These are phyloP conservation scores for Pseudomyrmex gracilis DNA, from an alignment of 1,140 invertebrate genomes.

Conservation along the genomic window DNA sequence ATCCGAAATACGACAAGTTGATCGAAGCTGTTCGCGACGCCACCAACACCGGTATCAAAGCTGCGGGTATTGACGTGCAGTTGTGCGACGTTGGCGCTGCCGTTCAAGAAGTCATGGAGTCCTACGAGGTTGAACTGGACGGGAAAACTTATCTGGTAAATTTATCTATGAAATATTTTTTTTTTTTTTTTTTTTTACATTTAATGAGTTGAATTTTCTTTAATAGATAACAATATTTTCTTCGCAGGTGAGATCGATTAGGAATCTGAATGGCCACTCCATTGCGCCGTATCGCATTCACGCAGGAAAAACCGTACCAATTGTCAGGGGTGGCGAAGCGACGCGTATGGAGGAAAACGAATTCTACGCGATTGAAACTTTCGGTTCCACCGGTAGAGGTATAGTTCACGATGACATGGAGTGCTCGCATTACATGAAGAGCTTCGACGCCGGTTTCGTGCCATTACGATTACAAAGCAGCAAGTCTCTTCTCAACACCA, in stretches of 20 bases:
- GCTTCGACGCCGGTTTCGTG: conserved; percentile 97
- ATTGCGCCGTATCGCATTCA: conserved; percentile 99
- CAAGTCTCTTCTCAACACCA: conserved; percentile 96
- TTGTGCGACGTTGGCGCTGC: conserved; percentile 99
- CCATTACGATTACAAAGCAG: conserved; percentile 96
- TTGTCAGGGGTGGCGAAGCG: conserved; percentile 99
- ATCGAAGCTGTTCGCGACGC: conserved; percentile 98
- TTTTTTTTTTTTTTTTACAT: conserved; percentile 73
- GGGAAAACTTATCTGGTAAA: conserved; percentile 95
- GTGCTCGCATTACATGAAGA: conserved; percentile 99
- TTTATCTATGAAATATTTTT: not conserved
- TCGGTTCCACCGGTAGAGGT: conserved; percentile 98
- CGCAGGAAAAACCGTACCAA: conserved; percentile 99
- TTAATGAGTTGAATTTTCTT: not conserved
- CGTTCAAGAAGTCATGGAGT: conserved; percentile 99
- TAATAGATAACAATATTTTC: conserved; percentile 16
- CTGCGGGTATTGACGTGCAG: conserved; percentile 98
- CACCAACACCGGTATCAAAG: conserved; percentile 98
- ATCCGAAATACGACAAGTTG: conserved; percentile 98
- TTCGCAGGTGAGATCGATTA: conserved; percentile 94
- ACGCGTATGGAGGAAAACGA: conserved; percentile 99
- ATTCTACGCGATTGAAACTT: conserved; percentile 99
- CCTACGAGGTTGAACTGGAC: conserved; percentile 99
- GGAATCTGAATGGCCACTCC: conserved; percentile 99
- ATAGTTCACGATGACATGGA: conserved; percentile 99